A percentile compares a stretch with the other conserved stretches of the same genome.
phyloP scores from a whole-genome alignment of 2,113 vertebrate species.

The Calypte anna region DNA sequence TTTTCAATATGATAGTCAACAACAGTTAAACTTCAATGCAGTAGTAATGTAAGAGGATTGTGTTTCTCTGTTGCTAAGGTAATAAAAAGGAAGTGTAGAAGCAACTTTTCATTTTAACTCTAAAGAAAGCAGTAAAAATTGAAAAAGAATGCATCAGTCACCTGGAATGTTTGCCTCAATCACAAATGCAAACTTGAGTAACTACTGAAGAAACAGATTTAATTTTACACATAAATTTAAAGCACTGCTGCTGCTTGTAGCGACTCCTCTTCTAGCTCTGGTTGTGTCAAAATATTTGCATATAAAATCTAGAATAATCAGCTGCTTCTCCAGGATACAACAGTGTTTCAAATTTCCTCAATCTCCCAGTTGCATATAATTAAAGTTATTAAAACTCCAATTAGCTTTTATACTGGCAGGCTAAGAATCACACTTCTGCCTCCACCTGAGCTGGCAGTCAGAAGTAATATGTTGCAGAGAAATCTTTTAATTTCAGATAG shows the following conservation, averaged over 20 bases:
- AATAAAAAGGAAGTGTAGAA: neutral
- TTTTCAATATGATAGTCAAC: neutral
- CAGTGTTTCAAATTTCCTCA: neutral
- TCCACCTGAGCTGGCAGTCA: neutral
- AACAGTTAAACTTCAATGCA: neutral
- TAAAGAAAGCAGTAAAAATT: neutral
- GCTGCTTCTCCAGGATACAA: neutral
- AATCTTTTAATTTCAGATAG: neutral
- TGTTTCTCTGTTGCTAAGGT: neutral
- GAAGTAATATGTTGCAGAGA: neutral
- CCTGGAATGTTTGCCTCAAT: neutral
- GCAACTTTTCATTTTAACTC: neutral
- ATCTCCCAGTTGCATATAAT: neutral
- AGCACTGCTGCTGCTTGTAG: neutral
- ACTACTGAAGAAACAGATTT: neutral
- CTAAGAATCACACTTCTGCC: neutral
- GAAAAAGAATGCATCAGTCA: neutral
- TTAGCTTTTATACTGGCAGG: neutral
- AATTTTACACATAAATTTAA: neutral
- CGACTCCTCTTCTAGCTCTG: neutral
- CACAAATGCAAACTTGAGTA: neutral
- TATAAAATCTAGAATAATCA: neutral
- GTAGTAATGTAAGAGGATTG: neutral
- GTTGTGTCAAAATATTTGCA: neutral
- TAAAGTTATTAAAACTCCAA: neutral